phyloP scores from a whole-genome alignment of 1,140 invertebrate species.

The Drosophila sp. region DNA sequence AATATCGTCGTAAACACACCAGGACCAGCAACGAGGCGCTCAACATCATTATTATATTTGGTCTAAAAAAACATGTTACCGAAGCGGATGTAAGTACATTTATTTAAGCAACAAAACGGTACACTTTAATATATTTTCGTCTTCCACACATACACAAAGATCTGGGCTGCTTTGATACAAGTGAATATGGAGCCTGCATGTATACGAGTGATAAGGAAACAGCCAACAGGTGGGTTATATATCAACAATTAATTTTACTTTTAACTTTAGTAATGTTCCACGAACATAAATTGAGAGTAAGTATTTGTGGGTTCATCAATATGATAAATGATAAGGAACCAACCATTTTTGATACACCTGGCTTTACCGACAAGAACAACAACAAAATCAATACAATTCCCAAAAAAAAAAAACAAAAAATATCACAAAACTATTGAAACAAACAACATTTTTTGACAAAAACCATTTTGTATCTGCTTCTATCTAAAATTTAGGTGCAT shows the following conservation, averaged over 20 bases:
- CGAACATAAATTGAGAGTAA: conserved; percentile 7
- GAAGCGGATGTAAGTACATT: conserved; percentile 90
- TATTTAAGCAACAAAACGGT: not conserved
- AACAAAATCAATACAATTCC: not conserved
- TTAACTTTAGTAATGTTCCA: not conserved
- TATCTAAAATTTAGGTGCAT: conserved; percentile 89
- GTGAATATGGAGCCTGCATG: conserved; percentile 90
- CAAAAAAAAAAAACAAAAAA: conserved; percentile 3
- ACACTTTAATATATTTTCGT: not conserved
- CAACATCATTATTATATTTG: conserved; percentile 93
- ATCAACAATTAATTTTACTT: conserved; percentile 5
- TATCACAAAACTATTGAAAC: conserved; percentile 12
- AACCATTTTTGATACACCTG: conserved; percentile 10
- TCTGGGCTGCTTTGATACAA: conserved; percentile 86
- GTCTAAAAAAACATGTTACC: conserved; percentile 90
- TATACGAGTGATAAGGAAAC: conserved; percentile 92
- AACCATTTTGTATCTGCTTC: conserved; percentile 84
- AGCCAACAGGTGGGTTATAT: conserved; percentile 90
- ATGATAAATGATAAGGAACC: conserved; percentile 16
- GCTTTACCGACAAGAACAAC: conserved; percentile 12
- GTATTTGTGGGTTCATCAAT: conserved; percentile 23
- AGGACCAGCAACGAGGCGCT: conserved; percentile 90
- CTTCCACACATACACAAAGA: conserved; percentile 31
- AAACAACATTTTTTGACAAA: conserved; percentile 23
- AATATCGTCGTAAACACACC: conserved; percentile 54